phyloP scores from a whole-genome alignment of 2,113 vertebrate species.

The Sarotherodon lohbergeri region DNA sequence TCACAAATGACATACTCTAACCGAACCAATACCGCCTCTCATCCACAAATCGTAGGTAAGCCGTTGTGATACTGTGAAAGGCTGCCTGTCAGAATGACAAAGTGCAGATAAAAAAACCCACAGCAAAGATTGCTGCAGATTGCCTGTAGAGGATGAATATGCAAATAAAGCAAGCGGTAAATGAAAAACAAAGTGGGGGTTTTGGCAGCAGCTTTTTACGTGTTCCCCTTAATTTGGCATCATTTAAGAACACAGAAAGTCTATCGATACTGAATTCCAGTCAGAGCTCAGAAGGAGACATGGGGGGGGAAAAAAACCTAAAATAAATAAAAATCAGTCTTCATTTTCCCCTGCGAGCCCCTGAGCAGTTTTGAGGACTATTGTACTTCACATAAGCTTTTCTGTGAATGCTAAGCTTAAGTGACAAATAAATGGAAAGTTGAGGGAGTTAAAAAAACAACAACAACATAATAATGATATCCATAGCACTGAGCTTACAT shows the following conservation, averaged over 20 bases:
- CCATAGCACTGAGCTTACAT: background rate
- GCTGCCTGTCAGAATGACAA: conserved; percentile 52
- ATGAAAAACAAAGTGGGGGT: conserved; percentile 63
- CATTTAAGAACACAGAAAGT: conserved; percentile 49
- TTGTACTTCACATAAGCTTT: conserved; percentile 36
- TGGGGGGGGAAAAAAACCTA: background rate
- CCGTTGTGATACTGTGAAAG: conserved; percentile 44
- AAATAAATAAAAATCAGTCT: conserved; percentile 43
- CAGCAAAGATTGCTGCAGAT: conserved; percentile 60
- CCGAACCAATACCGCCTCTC: conserved; percentile 16
- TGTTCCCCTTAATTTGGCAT: conserved; percentile 60
- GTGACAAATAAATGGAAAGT: conserved; percentile 30
- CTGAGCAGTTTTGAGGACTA: conserved; percentile 25
- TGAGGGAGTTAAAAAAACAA: conserved; percentile 2
- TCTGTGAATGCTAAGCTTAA: conserved; percentile 17
- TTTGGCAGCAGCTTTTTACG: conserved; percentile 54
- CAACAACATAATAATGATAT: background rate
- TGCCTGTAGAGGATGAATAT: conserved; percentile 63
- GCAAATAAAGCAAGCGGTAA: conserved; percentile 69
- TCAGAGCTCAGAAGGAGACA: conserved; percentile 23
- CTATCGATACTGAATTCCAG: conserved; percentile 61
- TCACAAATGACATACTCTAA: conserved; percentile 12
- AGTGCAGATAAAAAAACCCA: conserved; percentile 44
- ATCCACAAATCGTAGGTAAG: conserved; percentile 47
- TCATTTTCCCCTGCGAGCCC: conserved; percentile 34